A percentile compares a stretch with the other conserved stretches of the same genome.
These are phyloP conservation scores for Rhinogobius similis DNA, from an alignment of 2,113 vertebrate genomes.

Conservation along the genomic window DNA sequence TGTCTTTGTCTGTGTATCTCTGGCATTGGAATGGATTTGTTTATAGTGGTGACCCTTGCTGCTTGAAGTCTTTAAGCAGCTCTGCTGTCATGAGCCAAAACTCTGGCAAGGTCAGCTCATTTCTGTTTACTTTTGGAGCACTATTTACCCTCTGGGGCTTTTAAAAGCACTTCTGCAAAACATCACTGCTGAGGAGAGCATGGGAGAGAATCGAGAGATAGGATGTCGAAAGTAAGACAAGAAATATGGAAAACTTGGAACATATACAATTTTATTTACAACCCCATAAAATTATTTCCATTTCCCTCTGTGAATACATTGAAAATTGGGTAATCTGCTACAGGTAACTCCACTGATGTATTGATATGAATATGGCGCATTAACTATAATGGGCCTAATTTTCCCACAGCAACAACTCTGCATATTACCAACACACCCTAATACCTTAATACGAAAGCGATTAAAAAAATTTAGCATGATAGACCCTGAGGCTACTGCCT, in stretches of 20 bases:
- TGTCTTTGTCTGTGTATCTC: constrained; percentile 63
- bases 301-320: constrained; percentile 37
- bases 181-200: constrained; percentile 76
- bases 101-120: constrained; percentile 92
- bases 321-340: constrained; percentile 26
- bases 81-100: constrained; percentile 88
- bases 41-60: constrained; percentile 90
- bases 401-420: constrained; percentile 41
- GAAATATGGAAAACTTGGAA: constrained; percentile 38
- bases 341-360: constrained; percentile 37
- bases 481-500: constrained; percentile 69
- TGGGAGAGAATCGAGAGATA: constrained; percentile 21
- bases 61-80: constrained; percentile 88
- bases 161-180: constrained; percentile 91
- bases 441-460: constrained; percentile 60
- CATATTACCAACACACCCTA: constrained; percentile 55
- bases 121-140: constrained; percentile 92
- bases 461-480: constrained; percentile 65
- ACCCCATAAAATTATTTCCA: constrained; percentile 35
- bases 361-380: constrained; percentile 50
- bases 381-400: constrained; percentile 57
- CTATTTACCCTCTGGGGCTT: constrained; percentile 91
- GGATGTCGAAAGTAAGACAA: constrained; percentile 43
- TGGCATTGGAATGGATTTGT: constrained; percentile 80
- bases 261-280: constrained; percentile 31